phyloP scores from a whole-genome alignment of 2,113 vertebrate genomes.

The Camarhynchus parvulus region DNA sequence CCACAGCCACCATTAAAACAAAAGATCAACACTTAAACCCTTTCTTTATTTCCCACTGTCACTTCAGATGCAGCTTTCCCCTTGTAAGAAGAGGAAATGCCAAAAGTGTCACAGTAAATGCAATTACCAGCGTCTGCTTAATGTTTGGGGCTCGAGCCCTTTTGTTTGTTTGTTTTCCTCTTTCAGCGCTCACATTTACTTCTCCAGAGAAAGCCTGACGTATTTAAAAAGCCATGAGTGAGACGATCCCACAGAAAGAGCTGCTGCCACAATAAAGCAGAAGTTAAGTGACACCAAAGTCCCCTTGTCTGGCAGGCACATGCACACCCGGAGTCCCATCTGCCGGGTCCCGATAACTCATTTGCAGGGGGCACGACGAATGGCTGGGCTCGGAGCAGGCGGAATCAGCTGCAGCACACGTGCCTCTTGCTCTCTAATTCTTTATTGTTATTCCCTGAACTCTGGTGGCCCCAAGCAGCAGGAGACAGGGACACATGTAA shows the following conservation, averaged over 20 bases:
- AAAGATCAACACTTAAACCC: neutral
- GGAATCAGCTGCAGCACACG: constrained; percentile 77
- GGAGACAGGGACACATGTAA: constrained; percentile 77
- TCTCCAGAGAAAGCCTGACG: rapidly evolving
- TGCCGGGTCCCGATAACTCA: constrained; percentile 54
- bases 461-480: constrained; percentile 67
- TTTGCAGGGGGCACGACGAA: constrained; percentile 71
- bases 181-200: neutral
- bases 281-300: constrained; percentile 43
- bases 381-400: constrained; percentile 63
- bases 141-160: neutral
- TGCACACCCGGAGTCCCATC: constrained; percentile 36
- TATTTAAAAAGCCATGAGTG: neutral
- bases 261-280: constrained; percentile 24
- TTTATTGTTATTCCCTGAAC: constrained; percentile 75
- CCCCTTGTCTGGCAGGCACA: neutral
- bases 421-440: constrained; percentile 63
- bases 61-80: neutral
- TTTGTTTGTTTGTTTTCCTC: constrained; percentile 24
- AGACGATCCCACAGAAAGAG: neutral
- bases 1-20: neutral
- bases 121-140: constrained; percentile 46
- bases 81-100: constrained; percentile 24
- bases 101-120: constrained; percentile 57
- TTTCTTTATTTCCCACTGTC: neutral